Evolutionary conservation across 2,797 vertebrate genomes (phyloP), one percentile per base, ranked within the genome.

Genomic region (Labeo calbasu): DNA sequence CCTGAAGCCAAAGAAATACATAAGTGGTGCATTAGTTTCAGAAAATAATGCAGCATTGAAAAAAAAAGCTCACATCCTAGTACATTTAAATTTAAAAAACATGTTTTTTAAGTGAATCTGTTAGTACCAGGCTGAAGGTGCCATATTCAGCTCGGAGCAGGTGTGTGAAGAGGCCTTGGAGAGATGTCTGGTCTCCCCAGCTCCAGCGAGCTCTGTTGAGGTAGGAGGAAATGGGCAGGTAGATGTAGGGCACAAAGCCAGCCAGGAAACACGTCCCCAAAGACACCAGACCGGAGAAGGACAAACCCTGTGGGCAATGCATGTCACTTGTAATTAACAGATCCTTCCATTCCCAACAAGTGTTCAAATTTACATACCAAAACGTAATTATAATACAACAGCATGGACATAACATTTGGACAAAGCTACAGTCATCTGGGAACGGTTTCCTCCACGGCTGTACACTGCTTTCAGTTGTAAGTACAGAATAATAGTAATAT

Each of bases 151-250:
- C 92, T 92, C 98, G 95, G 90, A 99, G 96, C 88, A 99, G 94
- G 92, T 99, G 98, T 57, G 96, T 98, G 88, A 98, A 90, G 89
- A 99, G 95, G 70, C 98, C 98, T 40, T 90, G 93, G 84, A 97
- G 36, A 40, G 96, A 95, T 2, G 96, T 98, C 95, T 99, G 97
- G 94, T 99, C 98, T 87, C 98, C 98, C 98, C 98, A 99, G 88
- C 96, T 99, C 98, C 98, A 99, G 79, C 96, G 96, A 57, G 98
- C 98, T 50, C 79, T 91, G 91, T 88, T 97, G 89, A 97, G 84
- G 93, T 93, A 96, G 88, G 97, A 98, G 0, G 97, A 99, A 77
- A 96, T 70, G 17, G 97, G 97, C 88, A 99, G 94, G 94, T 99
- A 97, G 89, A 96, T 72, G 90, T 99, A 99, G 15, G 98, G 98